A percentile compares a stretch with the other conserved stretches of the same genome.
Evolutionary conservation across 1,140 invertebrate genomes (phyloP).

Genomic region (Antheraea pernyi): DNA sequence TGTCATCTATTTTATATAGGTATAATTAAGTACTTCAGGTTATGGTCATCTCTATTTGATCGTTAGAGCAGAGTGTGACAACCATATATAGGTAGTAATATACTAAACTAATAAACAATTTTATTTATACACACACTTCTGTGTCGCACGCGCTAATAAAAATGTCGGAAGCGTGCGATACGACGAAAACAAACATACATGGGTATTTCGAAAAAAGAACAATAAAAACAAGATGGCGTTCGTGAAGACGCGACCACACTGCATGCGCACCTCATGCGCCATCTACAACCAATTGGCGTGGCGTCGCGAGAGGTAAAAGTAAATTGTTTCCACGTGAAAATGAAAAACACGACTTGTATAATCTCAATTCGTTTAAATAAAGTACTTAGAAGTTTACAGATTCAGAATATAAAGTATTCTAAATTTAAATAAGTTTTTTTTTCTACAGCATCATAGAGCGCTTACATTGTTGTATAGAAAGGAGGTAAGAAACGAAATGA

Average conservation of each 20-base stretch:
- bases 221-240: slow-evolving; percentile 36
- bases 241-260: slow-evolving; percentile 60
- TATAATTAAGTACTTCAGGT: too few relatives aligned
- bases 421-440: too few relatives aligned
- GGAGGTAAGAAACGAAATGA: too few relatives aligned
- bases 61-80: too few relatives aligned
- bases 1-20: too few relatives aligned
- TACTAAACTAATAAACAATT: background rate
- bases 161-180: slow-evolving; percentile 31
- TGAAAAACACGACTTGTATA: slow-evolving; percentile 25
- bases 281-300: slow-evolving; percentile 69
- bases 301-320: slow-evolving; percentile 53
- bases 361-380: background rate
- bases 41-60: too few relatives aligned
- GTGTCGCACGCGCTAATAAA: slow-evolving; percentile 28
- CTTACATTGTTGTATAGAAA: too few relatives aligned
- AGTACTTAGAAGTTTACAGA: too few relatives aligned
- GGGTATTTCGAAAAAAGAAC: slow-evolving; percentile 45
- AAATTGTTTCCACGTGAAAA: slow-evolving; percentile 56
- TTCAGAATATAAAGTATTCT: too few relatives aligned
- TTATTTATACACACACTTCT: slow-evolving; percentile 1
- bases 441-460: too few relatives aligned
- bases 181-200: slow-evolving; percentile 27
- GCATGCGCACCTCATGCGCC: slow-evolving; percentile 53
- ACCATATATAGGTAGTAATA: too few relatives aligned